phyloP scores from a whole-genome alignment of 2,797 vertebrate species.

The Gallinago nigripennis region DNA sequence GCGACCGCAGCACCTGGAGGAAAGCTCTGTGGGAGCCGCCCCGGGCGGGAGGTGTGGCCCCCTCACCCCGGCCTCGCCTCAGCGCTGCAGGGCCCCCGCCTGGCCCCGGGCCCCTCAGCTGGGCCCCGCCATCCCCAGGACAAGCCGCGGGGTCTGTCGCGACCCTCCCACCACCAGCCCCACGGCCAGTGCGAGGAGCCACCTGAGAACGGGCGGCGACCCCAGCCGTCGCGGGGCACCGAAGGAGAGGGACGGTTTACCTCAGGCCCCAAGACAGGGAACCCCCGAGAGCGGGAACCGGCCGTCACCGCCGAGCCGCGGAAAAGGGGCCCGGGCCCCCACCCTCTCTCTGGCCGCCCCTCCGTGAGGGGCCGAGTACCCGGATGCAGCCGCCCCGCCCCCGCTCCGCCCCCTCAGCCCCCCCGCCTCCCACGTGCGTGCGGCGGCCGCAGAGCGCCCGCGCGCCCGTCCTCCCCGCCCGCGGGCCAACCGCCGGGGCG shows the following conservation, averaged over 20 bases:
- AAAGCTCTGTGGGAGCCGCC: background rate
- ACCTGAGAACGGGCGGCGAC: background rate
- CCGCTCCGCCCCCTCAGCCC: too few relatives aligned
- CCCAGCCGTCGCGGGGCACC: background rate
- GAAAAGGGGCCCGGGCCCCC: too few relatives aligned
- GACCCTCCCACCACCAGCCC: background rate
- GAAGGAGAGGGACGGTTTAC: background rate
- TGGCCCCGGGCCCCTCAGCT: accelerated
- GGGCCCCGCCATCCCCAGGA: background rate
- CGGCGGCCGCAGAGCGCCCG: background rate
- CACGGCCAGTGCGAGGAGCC: background rate
- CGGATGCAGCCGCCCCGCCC: background rate
- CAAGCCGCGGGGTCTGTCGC: too few relatives aligned
- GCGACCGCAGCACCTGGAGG: background rate
- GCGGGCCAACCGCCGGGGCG: background rate
- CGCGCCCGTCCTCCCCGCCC: background rate
- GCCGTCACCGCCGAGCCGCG: too few relatives aligned
- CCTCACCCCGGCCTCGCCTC: background rate
- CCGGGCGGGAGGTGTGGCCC: background rate
- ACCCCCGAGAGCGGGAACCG: background rate
- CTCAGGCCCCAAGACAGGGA: background rate
- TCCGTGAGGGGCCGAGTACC: background rate
- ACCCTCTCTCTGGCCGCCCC: background rate
- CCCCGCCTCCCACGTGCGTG: background rate
- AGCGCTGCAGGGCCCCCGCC: background rate